phyloP scores from a whole-genome alignment of 2,113 vertebrate species.

The Pomatorhinus ruficollis region DNA sequence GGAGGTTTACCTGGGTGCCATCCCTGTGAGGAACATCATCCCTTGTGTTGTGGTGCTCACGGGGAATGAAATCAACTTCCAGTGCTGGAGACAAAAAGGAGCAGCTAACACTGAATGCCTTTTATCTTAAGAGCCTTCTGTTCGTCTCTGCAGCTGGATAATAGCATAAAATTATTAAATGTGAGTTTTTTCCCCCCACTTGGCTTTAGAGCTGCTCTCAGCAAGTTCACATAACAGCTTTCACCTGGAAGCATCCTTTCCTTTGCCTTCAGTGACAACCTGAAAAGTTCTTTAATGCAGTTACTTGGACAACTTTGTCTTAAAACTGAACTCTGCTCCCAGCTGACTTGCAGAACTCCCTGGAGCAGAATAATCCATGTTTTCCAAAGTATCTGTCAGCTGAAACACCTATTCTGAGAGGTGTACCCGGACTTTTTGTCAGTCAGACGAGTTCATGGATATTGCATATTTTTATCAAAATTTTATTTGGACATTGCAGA shows the following conservation, averaged over 20 bases:
- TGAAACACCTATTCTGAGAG: neutral
- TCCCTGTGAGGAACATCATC: neutral
- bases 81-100: neutral
- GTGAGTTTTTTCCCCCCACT: fast-evolving
- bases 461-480: neutral
- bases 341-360: neutral
- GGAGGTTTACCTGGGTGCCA: neutral
- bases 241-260: neutral
- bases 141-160: neutral
- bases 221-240: neutral
- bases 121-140: neutral
- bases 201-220: neutral
- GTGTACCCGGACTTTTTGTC: neutral
- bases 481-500: neutral
- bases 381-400: neutral
- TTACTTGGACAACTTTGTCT: neutral
- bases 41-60: fast-evolving
- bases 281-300: neutral
- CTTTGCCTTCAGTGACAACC: neutral
- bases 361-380: neutral
- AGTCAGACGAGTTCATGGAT: neutral
- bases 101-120: neutral
- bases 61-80: neutral
- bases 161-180: neutral
- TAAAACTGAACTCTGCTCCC: neutral